Evolutionary conservation across 2,113 vertebrate species (phyloP).

Genomic region (Mormoops blainvillei): DNA sequence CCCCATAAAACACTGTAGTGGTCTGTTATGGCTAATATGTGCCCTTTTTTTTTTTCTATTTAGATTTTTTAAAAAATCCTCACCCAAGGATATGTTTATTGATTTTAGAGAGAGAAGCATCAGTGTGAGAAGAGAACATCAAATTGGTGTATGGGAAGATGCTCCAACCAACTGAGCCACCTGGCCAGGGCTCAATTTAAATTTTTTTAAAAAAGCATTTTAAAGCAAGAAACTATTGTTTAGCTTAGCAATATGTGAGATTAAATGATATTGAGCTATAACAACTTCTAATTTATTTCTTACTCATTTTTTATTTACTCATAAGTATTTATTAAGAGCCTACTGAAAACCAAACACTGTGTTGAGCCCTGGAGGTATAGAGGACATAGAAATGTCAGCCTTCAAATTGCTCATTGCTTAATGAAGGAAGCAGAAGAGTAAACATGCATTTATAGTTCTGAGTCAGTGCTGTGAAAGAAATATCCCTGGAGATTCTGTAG

Average conservation of each 20-base stretch:
- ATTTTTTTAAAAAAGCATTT: neutral
- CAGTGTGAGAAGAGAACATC: no score
- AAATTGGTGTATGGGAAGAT: no score
- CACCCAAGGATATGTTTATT: no score
- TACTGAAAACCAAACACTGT: neutral
- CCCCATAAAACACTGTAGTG: neutral
- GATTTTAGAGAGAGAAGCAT: no score
- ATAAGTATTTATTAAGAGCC: neutral
- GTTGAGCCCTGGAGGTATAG: neutral
- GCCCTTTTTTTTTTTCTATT: neutral
- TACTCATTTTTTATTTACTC: conserved; percentile 7
- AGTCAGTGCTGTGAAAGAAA: neutral
- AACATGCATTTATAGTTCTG: neutral
- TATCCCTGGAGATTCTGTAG: neutral
- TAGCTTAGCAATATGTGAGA: neutral
- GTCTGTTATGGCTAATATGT: neutral
- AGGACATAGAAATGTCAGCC: neutral
- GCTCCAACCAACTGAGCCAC: no score
- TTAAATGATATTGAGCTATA: neutral
- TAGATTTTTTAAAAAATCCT: neutral
- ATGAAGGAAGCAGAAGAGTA: neutral
- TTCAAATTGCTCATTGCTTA: neutral
- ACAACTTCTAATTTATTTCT: neutral
- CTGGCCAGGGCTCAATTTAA: neutral
- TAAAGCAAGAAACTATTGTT: conserved; percentile 44